Percentiles rank a stretch among this genome's conserved stretches.
These are phyloP conservation scores for Formica aserva DNA, from an alignment of 2,888 invertebrate genomes.

Conservation along the genomic window DNA sequence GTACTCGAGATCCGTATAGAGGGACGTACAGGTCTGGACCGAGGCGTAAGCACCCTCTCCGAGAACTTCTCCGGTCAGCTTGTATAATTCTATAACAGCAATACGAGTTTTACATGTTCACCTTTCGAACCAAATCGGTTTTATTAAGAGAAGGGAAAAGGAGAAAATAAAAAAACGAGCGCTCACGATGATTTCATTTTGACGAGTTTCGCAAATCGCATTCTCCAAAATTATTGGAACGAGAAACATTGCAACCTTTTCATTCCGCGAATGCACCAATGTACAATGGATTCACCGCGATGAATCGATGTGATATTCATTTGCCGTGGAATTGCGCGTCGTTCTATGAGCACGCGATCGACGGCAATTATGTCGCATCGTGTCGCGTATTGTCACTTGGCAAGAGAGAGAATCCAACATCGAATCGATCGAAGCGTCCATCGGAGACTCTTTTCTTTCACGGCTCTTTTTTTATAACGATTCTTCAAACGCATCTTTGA, in stretches of 20 bases:
- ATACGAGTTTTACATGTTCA: background rate
- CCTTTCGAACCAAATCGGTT: background rate
- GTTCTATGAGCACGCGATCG: background rate
- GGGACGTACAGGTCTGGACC: constrained; percentile 96
- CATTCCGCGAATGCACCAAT: too few species aligned
- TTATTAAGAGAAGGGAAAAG: background rate
- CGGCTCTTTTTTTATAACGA: background rate
- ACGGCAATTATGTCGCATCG: constrained; percentile 3
- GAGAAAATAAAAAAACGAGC: background rate
- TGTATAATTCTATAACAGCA: constrained; percentile 93
- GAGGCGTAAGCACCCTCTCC: constrained; percentile 99
- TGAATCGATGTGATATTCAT: constrained; percentile 42
- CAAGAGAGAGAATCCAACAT: background rate
- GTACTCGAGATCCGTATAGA: constrained; percentile 96
- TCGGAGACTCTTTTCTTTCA: constrained; percentile 8
- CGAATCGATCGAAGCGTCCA: constrained; percentile 30
- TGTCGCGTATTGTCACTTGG: constrained; percentile 6
- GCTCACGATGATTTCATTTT: background rate
- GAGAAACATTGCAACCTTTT: background rate
- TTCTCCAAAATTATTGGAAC: background rate
- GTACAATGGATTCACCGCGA: constrained; percentile 5
- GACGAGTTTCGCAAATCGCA: background rate
- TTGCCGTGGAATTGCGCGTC: constrained; percentile 28
- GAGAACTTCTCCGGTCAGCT: constrained; percentile 97
- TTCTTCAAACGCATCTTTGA: background rate